Percentiles rank a stretch among this genome's conserved stretches.
These are phyloP conservation scores for Tricholauxania praeusta DNA, from an alignment of 2,888 invertebrate species.

Conservation along the genomic window DNA sequence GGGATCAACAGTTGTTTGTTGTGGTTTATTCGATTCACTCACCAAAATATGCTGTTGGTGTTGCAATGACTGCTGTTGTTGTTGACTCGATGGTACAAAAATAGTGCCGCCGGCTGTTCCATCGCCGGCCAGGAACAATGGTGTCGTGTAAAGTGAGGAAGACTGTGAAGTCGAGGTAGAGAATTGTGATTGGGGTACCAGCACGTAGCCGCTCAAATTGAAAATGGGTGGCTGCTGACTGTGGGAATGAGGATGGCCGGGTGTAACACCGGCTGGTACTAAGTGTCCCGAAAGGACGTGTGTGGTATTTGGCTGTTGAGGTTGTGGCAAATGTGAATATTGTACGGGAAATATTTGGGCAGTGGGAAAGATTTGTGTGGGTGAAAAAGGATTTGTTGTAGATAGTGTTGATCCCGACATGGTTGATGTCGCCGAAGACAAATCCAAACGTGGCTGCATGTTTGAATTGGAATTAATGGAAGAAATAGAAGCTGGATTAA, in stretches of 20 bases:
- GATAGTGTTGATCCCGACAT: slow-evolving; percentile 46
- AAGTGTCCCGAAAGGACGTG: slow-evolving; percentile 44
- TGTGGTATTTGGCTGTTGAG: slow-evolving; percentile 63
- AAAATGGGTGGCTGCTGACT: slow-evolving; percentile 48
- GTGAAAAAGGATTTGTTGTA: slow-evolving; percentile 54
- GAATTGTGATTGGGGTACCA: slow-evolving; percentile 52
- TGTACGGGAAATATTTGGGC: slow-evolving; percentile 68
- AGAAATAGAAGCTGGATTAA: slow-evolving; percentile 47
- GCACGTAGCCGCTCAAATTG: slow-evolving; percentile 54
- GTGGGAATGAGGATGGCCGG: background rate
- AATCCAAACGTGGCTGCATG: slow-evolving; percentile 49
- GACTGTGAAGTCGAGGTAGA: slow-evolving; percentile 41
- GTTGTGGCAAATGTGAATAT: slow-evolving; percentile 65
- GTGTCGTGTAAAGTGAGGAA: slow-evolving; percentile 47
- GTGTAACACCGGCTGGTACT: background rate
- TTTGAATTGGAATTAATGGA: slow-evolving; percentile 42
- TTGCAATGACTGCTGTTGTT: slow-evolving; percentile 51
- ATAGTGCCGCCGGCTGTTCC: slow-evolving; percentile 30
- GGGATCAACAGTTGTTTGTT: slow-evolving; percentile 48
- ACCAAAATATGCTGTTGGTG: slow-evolving; percentile 60
- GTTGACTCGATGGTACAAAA: slow-evolving; percentile 48
- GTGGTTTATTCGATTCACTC: slow-evolving; percentile 61
- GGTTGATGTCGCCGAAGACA: slow-evolving; percentile 39
- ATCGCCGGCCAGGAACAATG: slow-evolving; percentile 43
- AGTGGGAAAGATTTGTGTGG: slow-evolving; percentile 66